A percentile compares a stretch with the other conserved stretches of the same genome.
phyloP scores from a whole-genome alignment of 2,888 invertebrate species.

The Aplocera efformata region DNA sequence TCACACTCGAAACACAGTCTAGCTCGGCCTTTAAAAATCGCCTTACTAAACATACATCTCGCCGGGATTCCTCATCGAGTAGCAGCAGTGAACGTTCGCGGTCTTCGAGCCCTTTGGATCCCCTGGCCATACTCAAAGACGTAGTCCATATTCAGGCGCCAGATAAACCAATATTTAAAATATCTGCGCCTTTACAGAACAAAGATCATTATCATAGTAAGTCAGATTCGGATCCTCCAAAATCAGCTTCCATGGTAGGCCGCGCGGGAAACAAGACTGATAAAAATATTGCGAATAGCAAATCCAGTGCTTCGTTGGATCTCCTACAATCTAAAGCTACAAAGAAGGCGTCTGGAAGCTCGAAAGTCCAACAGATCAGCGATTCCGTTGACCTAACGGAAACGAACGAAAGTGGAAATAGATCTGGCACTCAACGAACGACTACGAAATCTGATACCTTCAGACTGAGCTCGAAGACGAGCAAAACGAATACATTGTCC shows the following conservation, averaged over 20 bases:
- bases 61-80: conserved; percentile 17
- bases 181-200: no score
- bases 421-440: not conserved
- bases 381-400: conserved; percentile 18
- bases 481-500: not conserved
- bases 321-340: conserved; percentile 16
- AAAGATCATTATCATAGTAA: not conserved
- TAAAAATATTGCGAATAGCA: not conserved
- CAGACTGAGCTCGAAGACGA: not conserved
- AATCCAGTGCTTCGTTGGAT: conserved; percentile 17
- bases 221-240: no score
- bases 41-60: not conserved
- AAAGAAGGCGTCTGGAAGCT: not conserved
- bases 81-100: conserved; percentile 34
- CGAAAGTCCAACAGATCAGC: conserved; percentile 1
- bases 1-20: not conserved
- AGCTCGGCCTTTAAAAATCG: not conserved
- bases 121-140: conserved; percentile 52
- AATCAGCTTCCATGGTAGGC: no score
- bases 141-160: conserved; percentile 60
- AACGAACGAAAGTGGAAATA: not conserved
- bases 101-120: conserved; percentile 35
- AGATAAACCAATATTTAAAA: conserved; percentile 3
- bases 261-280: no score
- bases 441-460: not conserved